Evolutionary conservation across 2,113 vertebrate genomes (phyloP).

Genomic region (Pteropus alecto): DNA sequence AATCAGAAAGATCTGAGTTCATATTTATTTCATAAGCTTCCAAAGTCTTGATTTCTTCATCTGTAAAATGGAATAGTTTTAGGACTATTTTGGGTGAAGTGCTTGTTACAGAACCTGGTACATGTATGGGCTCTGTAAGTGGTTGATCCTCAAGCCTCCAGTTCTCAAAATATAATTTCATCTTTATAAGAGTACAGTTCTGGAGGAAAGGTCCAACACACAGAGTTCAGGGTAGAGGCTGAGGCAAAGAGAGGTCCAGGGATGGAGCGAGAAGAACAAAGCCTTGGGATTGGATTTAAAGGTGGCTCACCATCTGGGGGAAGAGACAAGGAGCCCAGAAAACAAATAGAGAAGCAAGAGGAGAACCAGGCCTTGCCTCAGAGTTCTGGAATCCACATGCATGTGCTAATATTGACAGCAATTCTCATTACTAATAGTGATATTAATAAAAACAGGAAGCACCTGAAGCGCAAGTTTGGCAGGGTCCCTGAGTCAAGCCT

Average conservation of each 20-base stretch:
- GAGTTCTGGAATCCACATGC: background rate
- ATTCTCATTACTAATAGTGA: background rate
- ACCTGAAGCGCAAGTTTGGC: conserved; percentile 40
- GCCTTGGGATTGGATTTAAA: background rate
- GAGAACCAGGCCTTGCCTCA: background rate
- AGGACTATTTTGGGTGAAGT: background rate
- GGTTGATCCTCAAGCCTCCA: background rate
- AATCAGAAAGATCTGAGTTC: background rate
- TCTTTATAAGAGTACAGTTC: background rate
- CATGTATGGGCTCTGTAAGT: background rate
- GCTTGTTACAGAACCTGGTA: background rate
- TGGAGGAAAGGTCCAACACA: background rate
- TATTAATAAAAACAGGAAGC: conserved; percentile 12
- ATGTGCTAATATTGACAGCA: background rate
- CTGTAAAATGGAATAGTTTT: background rate
- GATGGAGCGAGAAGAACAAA: background rate
- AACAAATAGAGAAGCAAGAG: background rate
- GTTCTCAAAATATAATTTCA: background rate
- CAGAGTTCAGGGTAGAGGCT: background rate
- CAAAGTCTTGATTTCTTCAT: background rate
- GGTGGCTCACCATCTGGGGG: background rate
- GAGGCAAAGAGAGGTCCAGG: background rate
- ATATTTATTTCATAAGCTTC: background rate
- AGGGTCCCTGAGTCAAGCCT: background rate
- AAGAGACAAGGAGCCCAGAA: background rate